These are phyloP conservation scores for Chymomyza caudatula DNA, from an alignment of 2,888 invertebrate species.

Conservation along the genomic window DNA sequence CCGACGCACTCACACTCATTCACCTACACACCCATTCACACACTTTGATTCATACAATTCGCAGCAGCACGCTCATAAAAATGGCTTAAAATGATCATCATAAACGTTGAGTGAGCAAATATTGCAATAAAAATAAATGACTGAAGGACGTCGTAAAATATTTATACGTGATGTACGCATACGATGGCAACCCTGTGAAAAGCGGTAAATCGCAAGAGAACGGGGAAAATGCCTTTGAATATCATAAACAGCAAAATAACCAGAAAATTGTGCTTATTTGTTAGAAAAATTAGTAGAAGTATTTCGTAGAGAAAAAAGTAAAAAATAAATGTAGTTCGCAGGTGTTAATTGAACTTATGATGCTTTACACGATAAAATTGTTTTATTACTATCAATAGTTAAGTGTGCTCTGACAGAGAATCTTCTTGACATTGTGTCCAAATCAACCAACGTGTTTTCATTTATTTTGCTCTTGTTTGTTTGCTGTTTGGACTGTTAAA, in stretches of 20 bases:
- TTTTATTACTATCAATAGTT: no score
- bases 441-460: no score
- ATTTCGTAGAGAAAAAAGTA: no score
- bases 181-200: not conserved
- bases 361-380: no score
- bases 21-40: conserved; percentile 13
- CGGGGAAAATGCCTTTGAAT: conserved; percentile 40
- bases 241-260: conserved; percentile 54
- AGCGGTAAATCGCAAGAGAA: conserved; percentile 14
- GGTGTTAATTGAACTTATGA: no score
- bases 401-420: no score
- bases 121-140: conserved; percentile 78
- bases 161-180: conserved; percentile 61
- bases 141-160: conserved; percentile 76
- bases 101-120: conserved; percentile 78
- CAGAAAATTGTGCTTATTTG: not conserved
- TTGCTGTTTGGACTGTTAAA: no score
- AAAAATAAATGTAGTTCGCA: no score
- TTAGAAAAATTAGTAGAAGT: not conserved
- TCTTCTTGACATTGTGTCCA: no score
- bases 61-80: conserved; percentile 74
- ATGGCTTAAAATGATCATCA: conserved; percentile 78
- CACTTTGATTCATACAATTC: conserved; percentile 72
- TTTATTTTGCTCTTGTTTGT: no score
- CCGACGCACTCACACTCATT: conserved; percentile 6